Evolutionary conservation across 2,888 invertebrate genomes (phyloP).

Genomic region (Plagodis pulveraria): DNA sequence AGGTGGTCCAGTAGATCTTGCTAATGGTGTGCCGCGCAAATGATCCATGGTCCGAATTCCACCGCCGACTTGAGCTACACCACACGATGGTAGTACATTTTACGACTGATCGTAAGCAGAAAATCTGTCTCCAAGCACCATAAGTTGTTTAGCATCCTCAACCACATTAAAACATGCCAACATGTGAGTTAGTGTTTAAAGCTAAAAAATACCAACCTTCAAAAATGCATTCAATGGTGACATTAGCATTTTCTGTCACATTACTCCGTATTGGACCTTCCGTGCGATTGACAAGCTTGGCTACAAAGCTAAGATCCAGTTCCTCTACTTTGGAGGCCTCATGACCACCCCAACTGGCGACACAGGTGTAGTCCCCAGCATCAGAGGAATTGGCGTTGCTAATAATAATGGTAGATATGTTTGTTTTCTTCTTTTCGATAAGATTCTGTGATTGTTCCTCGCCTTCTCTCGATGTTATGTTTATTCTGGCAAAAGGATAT

Average conservation of each 20-base stretch:
- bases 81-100: no score
- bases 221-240: slow-evolving; percentile 65
- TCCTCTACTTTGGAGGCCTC: slow-evolving; percentile 29
- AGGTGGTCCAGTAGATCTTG: no score
- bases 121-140: no score
- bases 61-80: no score
- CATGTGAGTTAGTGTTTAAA: background rate
- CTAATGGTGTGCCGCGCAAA: no score
- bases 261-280: slow-evolving; percentile 51
- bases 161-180: no score
- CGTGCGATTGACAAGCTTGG: slow-evolving; percentile 51
- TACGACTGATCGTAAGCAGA: no score
- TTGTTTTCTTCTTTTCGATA: slow-evolving; percentile 53
- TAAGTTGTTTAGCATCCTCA: no score
- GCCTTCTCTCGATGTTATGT: slow-evolving; percentile 41
- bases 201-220: slow-evolving; percentile 57
- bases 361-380: slow-evolving; percentile 70
- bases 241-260: slow-evolving; percentile 47
- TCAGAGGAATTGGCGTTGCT: slow-evolving; percentile 54
- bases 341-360: slow-evolving; percentile 42
- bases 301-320: slow-evolving; percentile 61
- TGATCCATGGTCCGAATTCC: no score
- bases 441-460: slow-evolving; percentile 44
- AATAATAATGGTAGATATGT: slow-evolving; percentile 56
- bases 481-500: slow-evolving; percentile 48